phyloP scores from a whole-genome alignment of 2,113 vertebrate species.

The Dolichallabes microphthalmus region DNA sequence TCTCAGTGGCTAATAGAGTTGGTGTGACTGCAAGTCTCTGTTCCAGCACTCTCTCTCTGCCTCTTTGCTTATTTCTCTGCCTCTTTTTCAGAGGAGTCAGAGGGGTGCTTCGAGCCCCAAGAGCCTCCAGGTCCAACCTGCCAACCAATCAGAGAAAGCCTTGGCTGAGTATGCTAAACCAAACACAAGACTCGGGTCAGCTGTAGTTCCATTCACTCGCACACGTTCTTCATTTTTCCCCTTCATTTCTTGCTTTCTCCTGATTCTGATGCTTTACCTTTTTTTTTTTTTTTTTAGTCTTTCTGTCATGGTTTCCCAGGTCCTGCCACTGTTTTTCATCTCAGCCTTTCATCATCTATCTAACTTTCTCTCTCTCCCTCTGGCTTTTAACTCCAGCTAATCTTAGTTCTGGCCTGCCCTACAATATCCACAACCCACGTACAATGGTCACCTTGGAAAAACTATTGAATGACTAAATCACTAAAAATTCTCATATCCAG shows the following conservation, averaged over 20 bases:
- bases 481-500: conserved; percentile 25
- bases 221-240: conserved; percentile 23
- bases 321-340: conserved; percentile 29
- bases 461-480: conserved; percentile 32
- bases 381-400: conserved; percentile 31
- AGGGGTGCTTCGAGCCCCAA: conserved; percentile 63
- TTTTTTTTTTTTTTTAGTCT: background rate
- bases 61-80: conserved; percentile 66
- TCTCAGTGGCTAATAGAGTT: conserved; percentile 32
- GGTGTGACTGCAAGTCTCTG: conserved; percentile 23
- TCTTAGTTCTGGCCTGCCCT: conserved; percentile 39
- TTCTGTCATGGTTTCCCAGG: conserved; percentile 21
- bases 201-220: conserved; percentile 60
- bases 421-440: conserved; percentile 41
- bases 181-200: conserved; percentile 66
- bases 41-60: conserved; percentile 64
- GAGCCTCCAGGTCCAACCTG: conserved; percentile 72
- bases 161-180: conserved; percentile 76
- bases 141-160: conserved; percentile 79
- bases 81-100: conserved; percentile 74
- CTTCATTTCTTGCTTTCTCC: background rate
- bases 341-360: background rate
- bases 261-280: conserved; percentile 16
- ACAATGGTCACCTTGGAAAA: conserved; percentile 48
- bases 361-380: background rate